Conservation (phyloP, 2,113 vertebrate species). For the Dinomys branickii region DNA sequence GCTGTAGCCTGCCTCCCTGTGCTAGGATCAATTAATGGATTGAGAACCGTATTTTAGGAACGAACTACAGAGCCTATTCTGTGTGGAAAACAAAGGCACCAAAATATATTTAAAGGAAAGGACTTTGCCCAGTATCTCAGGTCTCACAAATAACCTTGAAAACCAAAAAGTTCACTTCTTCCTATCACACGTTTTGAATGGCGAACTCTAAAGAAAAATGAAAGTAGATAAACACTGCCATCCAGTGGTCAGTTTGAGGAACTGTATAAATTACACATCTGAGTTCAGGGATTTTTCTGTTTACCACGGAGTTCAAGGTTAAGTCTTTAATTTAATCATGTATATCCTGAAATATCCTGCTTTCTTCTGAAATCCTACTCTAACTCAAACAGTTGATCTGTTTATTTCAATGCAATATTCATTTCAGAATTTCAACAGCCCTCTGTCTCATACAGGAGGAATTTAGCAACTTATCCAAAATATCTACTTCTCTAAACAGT, state of each 20-base stretch:
- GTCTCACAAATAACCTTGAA: slow-evolving; percentile 75
- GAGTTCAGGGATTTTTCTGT: background rate
- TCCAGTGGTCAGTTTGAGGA: slow-evolving; percentile 61
- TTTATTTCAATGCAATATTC: slow-evolving; percentile 28
- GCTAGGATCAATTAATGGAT: slow-evolving; percentile 66
- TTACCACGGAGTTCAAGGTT: slow-evolving; percentile 19
- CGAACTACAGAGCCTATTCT: slow-evolving; percentile 36
- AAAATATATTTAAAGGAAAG: slow-evolving; percentile 42
- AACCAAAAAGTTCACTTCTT: slow-evolving; percentile 59
- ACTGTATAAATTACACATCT: background rate
- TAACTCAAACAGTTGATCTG: background rate
- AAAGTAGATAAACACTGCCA: slow-evolving; percentile 80
- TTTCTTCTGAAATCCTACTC: slow-evolving; percentile 39
- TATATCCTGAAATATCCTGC: slow-evolving; percentile 29
- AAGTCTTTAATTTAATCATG: slow-evolving; percentile 56
- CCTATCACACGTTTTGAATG: slow-evolving; percentile 10
- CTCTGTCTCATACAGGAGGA: background rate
- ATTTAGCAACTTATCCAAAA: background rate
- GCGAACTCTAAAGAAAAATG: slow-evolving; percentile 7
- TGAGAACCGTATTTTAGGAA: slow-evolving; percentile 28
- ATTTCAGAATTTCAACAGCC: slow-evolving; percentile 42
- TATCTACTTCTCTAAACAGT: background rate
- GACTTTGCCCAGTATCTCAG: slow-evolving; percentile 45
- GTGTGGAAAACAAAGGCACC: slow-evolving; percentile 63
- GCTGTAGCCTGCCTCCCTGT: background rate